phyloP scores from a whole-genome alignment of 2,888 invertebrate species.

The Halictus quadricinctus region DNA sequence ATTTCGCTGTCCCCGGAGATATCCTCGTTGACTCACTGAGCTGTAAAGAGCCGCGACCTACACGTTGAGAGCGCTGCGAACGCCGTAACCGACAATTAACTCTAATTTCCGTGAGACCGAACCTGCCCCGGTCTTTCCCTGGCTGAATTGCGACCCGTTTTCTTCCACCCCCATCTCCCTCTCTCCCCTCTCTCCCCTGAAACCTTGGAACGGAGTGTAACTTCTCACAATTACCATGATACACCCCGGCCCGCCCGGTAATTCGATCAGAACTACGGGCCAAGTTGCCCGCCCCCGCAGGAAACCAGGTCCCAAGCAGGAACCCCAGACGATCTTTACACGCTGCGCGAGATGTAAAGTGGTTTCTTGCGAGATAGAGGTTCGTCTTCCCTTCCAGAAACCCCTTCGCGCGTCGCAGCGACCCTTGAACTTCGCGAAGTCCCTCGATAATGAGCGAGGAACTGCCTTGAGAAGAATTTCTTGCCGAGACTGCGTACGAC shows the following conservation, averaged over 20 bases:
- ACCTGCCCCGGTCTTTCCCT: constrained; percentile 27
- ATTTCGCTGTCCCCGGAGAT: constrained; percentile 14
- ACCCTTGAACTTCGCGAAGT: background rate
- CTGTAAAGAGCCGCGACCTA: constrained; percentile 25
- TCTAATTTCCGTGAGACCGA: constrained; percentile 63
- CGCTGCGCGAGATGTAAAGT: constrained; percentile 27
- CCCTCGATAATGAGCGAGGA: background rate
- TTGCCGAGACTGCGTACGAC: background rate
- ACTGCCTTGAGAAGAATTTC: background rate
- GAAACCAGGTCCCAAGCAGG: constrained; percentile 36
- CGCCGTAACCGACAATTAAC: constrained; percentile 66
- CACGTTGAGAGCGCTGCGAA: constrained; percentile 18
- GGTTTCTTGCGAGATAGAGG: constrained; percentile 25
- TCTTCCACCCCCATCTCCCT: background rate
- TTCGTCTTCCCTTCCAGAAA: background rate
- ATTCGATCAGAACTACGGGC: constrained; percentile 69
- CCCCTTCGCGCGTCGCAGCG: background rate
- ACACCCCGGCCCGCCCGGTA: constrained; percentile 64
- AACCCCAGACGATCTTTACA: constrained; percentile 34
- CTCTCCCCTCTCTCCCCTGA: background rate
- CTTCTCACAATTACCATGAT: constrained; percentile 78
- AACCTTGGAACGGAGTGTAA: constrained; percentile 62
- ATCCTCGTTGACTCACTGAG: background rate
- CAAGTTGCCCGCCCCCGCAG: constrained; percentile 60
- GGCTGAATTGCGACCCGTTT: constrained; percentile 40